Evolutionary conservation across 2,888 invertebrate genomes (phyloP).

Genomic region (Nephrotoma flavescens): DNA sequence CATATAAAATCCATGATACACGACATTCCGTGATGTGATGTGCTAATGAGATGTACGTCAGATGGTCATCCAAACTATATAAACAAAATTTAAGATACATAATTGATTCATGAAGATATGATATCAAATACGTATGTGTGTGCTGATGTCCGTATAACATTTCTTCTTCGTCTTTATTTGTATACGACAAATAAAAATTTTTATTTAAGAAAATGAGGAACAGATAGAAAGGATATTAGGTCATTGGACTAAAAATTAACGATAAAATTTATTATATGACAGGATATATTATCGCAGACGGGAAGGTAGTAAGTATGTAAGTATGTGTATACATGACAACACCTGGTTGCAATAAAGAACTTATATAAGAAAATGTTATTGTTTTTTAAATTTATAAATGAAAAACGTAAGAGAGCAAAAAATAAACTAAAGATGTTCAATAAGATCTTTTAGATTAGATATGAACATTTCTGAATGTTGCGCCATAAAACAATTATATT

Average conservation of each 20-base stretch:
- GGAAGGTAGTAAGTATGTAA: background rate
- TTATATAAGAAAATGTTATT: background rate
- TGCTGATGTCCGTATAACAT: background rate
- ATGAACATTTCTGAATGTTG: background rate
- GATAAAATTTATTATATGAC: background rate
- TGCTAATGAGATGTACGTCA: background rate
- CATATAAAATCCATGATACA: background rate
- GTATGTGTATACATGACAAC: background rate
- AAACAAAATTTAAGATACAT: background rate
- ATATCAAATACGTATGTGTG: background rate
- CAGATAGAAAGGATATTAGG: background rate
- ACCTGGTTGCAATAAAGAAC: background rate
- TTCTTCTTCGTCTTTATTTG: too few relatives aligned
- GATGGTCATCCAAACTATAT: background rate
- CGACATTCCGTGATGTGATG: background rate
- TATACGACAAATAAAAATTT: background rate
- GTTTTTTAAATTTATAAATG: background rate
- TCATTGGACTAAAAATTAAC: background rate
- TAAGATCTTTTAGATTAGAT: background rate
- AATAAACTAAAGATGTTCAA: background rate
- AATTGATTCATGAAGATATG: background rate
- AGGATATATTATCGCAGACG: background rate
- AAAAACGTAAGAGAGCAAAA: background rate
- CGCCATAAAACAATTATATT: background rate
- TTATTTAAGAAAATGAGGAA: background rate